These are phyloP conservation scores for Athrips mouffetella DNA, from an alignment of 2,888 invertebrate species.

Conservation along the genomic window DNA sequence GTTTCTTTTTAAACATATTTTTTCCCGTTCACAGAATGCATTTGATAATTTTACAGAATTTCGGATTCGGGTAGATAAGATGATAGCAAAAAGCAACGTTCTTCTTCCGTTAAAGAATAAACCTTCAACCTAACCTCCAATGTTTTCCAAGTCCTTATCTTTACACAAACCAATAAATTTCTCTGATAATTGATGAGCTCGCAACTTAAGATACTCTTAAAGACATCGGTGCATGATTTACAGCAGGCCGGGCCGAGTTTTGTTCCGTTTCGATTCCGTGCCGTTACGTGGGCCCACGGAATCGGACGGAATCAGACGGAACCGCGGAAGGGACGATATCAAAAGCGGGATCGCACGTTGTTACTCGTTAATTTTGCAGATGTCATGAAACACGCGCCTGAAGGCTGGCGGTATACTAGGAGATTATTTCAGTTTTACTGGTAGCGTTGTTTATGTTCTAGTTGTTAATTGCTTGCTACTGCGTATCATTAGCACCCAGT, in stretches of 20 bases:
- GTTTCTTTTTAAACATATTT: no score
- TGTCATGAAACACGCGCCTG: constrained; percentile 48
- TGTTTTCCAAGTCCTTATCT: constrained; percentile 9
- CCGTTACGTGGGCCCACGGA: constrained; percentile 20
- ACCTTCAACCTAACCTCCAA: not conserved
- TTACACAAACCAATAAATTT: constrained; percentile 18
- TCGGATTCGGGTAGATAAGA: no score
- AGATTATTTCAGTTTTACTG: not conserved
- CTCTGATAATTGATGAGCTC: constrained; percentile 31
- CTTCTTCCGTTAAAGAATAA: not conserved
- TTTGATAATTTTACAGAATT: no score
- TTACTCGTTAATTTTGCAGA: constrained; percentile 64
- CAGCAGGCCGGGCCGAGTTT: constrained; percentile 24
- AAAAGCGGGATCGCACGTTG: constrained; percentile 55
- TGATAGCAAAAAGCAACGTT: no score
- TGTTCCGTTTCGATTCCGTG: constrained; percentile 23
- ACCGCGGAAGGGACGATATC: constrained; percentile 58
- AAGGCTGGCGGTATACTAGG: constrained; percentile 30
- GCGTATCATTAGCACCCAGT: no score
- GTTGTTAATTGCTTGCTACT: not conserved
- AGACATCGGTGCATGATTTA: constrained; percentile 34
- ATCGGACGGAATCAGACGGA: constrained; percentile 18
- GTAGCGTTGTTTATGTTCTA: not conserved
- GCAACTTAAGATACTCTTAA: constrained; percentile 25
- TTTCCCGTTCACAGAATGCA: no score